phyloP scores from a whole-genome alignment of 1,140 invertebrate genomes.

The fruit fly (Drosophila melanogaster) region Release_6_plus_ISO1_MT NT_033779.5:3949001-3949500 shows the following conservation, averaged over 20 bases:
- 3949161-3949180: slow-evolving; percentile 59
- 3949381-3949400: slow-evolving; percentile 60
- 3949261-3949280: slow-evolving; percentile 31
- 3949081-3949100: slow-evolving; percentile 2
- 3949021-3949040: slow-evolving; percentile 74
- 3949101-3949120: slow-evolving; percentile 32
- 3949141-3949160: slow-evolving; percentile 61
- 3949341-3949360: slow-evolving; percentile 57
- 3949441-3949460: slow-evolving; percentile 33
- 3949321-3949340: slow-evolving; percentile 38
- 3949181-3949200: slow-evolving; percentile 8
- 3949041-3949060: slow-evolving; percentile 34
- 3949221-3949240: slow-evolving; percentile 38
- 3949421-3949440: slow-evolving; percentile 24
- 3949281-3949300: not conserved
- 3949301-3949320: slow-evolving; percentile 21
- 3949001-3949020: slow-evolving; percentile 59
- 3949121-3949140: slow-evolving; percentile 41
- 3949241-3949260: slow-evolving; percentile 22
- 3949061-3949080: slow-evolving; percentile 20
- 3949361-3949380: slow-evolving; percentile 54
- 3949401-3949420: slow-evolving; percentile 35
- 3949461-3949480: slow-evolving; percentile 69
- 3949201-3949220: slow-evolving; percentile 31
- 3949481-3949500: slow-evolving; percentile 57